Conservation (phyloP, 2,888 invertebrate species). For the Lysandra coridon region DNA sequence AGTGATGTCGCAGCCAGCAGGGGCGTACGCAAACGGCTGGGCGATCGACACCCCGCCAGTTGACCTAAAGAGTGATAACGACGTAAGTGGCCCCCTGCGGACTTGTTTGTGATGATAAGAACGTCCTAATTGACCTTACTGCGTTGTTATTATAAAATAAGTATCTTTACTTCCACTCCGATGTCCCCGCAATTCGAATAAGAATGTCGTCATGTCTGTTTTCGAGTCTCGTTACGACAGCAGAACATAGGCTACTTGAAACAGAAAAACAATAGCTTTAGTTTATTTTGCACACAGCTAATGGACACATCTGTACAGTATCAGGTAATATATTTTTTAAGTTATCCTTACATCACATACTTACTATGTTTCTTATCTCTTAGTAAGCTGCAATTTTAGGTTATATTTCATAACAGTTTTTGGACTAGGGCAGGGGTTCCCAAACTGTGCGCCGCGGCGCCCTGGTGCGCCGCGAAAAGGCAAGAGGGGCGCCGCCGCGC, state of each 20-base stretch:
- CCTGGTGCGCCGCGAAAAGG: no score
- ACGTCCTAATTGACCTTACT: constrained; percentile 56
- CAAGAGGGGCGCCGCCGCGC: no score
- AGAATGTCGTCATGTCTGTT: constrained; percentile 51
- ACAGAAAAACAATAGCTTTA: background rate
- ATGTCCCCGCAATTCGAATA: constrained; percentile 48
- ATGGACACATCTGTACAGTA: constrained; percentile 40
- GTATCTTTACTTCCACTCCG: constrained; percentile 36
- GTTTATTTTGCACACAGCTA: constrained; percentile 32
- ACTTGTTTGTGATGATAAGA: constrained; percentile 69
- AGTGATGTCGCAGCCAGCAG: constrained; percentile 59
- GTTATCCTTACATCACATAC: background rate
- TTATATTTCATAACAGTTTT: background rate
- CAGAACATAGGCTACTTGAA: background rate
- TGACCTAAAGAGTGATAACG: constrained; percentile 71
- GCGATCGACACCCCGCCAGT: constrained; percentile 71
- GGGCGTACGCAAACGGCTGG: constrained; percentile 68
- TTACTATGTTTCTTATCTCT: background rate
- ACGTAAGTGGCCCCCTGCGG: constrained; percentile 75
- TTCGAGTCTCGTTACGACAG: background rate
- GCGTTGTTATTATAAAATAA: constrained; percentile 41
- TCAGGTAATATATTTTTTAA: constrained; percentile 37
- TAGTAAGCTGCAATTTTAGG: background rate
- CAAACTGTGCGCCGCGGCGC: no score
- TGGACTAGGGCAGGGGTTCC: background rate